Evolutionary conservation across 1,140 invertebrate species (phyloP), one percentile per base, ranked within the genome.

Genomic region (Theocolax elegans): DNA sequence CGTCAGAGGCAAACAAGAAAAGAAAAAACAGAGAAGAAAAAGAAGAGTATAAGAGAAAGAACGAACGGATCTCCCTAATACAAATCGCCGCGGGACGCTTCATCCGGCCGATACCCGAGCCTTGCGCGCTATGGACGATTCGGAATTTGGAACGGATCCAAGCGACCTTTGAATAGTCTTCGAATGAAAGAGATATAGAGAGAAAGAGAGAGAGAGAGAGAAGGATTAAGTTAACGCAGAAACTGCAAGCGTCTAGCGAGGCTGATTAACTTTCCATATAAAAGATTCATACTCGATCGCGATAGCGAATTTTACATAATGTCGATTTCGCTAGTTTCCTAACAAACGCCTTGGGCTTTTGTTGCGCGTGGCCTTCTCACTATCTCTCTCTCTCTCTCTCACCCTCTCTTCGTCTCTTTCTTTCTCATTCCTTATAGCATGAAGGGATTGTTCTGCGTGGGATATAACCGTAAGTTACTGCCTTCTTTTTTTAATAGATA

Each of bases 151-250:
- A 83, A 79, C 72, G 12, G 68, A 49, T 83, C 81, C 83, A 84
- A 84, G 79, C 81, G 80, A 83, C 79, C 81, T 83, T 83, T 83
- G 81, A 81, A 83, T 81, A 81, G 79, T 82, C 76, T 75, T 75
- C 74, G 75, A 75, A 72, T 72, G 74, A 73, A 66, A 49, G 44
- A 59, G 64, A 62, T 44, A 71, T 66, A 56, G 53, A 72, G 70
- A 67, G 69, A 53, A 59, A 53, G 31, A 72, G 60, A 68, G 44
- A 65, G 29, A 25, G 54, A 23, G 21, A 58, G 54, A n/a, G 13
- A 31, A 17, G 3, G 53, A 38, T 2, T 67, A 63, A 74, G 69
- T n/a, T 8, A 6, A 35, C 10, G 31, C 31, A 35, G 10, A 35
- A 35, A 6, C 4, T 35, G 10, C 10, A 35, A 6, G 31, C 10